Evolutionary conservation across 92 coral and sea anemone species (phyloP).

Genomic region (Parazoanthus swiftii): DNA sequence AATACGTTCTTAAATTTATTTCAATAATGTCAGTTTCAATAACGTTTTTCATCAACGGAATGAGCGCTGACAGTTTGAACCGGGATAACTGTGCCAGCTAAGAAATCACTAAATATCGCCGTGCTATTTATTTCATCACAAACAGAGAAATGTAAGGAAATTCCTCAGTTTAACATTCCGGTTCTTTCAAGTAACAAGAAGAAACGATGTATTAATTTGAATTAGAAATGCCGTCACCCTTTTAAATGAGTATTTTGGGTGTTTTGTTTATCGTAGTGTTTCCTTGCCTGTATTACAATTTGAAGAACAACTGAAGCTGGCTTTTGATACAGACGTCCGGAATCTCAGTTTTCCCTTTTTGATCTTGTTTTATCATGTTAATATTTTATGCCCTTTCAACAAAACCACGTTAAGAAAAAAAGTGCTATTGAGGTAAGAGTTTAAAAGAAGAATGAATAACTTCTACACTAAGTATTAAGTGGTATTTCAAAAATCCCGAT

Average conservation of each 20-base stretch:
- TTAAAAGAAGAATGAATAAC: background rate
- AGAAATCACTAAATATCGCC: background rate
- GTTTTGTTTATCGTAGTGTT: background rate
- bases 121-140: conserved; percentile 5
- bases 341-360: conserved; percentile 32
- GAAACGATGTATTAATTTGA: background rate
- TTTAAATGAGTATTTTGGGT: background rate
- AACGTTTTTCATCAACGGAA: background rate
- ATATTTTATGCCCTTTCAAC: conserved; percentile 63
- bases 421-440: background rate
- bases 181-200: conserved; percentile 21
- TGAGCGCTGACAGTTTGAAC: background rate
- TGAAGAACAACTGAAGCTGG: background rate
- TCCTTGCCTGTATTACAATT: background rate
- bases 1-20: background rate
- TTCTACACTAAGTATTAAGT: background rate
- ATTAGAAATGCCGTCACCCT: background rate
- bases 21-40: background rate
- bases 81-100: background rate
- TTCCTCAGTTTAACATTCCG: conserved; percentile 29
- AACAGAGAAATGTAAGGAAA: conserved; percentile 5
- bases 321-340: conserved; percentile 5
- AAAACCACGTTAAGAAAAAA: conserved; percentile 50
- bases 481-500: background rate
- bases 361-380: conserved; percentile 48